phyloP scores from a whole-genome alignment of 2,888 invertebrate genomes.

The Tachina grossa region DNA sequence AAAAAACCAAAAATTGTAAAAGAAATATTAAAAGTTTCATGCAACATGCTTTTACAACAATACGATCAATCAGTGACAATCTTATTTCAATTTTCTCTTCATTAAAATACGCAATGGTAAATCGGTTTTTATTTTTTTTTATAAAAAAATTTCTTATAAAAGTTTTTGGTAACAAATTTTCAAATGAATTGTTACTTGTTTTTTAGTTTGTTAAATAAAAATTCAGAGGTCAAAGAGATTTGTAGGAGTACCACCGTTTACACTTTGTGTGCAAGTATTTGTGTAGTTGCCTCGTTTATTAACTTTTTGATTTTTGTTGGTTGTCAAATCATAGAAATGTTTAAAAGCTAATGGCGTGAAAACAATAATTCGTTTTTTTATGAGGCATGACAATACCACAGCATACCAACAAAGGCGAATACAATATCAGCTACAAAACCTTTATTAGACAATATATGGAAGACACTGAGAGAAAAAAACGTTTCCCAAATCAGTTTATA shows the following conservation, averaged over 20 bases:
- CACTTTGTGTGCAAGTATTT: not conserved
- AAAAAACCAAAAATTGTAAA: conserved; percentile 21
- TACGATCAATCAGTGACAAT: conserved; percentile 81
- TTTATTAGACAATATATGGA: not conserved
- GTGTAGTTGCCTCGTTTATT: not conserved
- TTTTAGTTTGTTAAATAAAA: conserved; percentile 31
- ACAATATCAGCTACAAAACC: not conserved
- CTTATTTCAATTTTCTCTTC: conserved; percentile 20
- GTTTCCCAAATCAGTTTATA: not conserved
- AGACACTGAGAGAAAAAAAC: conserved; percentile 17
- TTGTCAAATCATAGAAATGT: conserved; percentile 61
- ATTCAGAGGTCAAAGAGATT: conserved; percentile 60
- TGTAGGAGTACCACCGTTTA: conserved; percentile 29
- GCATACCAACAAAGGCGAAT: conserved; percentile 9
- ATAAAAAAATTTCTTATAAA: conserved; percentile 60
- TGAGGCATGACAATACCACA: conserved; percentile 21
- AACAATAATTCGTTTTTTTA: conserved; percentile 73
- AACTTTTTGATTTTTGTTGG: conserved; percentile 26
- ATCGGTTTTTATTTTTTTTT: conserved; percentile 6
- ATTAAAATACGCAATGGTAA: conserved; percentile 33
- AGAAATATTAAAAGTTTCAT: conserved; percentile 53
- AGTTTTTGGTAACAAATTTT: conserved; percentile 44
- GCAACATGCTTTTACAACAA: conserved; percentile 60
- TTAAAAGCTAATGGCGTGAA: conserved; percentile 77
- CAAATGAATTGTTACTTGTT: conserved; percentile 49